Evolutionary conservation across 1,140 invertebrate genomes (phyloP), one percentile per base, ranked within the genome.

Genomic region (Melanaphis sacchari): DNA sequence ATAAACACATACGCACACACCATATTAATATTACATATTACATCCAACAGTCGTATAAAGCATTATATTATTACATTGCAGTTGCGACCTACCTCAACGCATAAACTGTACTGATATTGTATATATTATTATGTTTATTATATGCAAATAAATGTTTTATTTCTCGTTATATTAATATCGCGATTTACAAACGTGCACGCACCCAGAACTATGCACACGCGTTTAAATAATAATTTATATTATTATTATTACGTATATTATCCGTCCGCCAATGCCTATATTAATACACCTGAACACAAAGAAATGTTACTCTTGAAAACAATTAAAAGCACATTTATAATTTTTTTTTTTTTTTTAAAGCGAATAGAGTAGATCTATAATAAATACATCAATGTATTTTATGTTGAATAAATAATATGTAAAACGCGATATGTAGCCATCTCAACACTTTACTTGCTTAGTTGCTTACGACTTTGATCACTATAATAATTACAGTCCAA

Each of bases 51-150:
- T 40, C 38, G 82, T 26, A 40, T 40, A 84, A 26, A 84, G 9
- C 40, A 40, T 38, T 82, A 8, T 84, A 84, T 31, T 84, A 84
- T 43, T 49, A 24, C 40, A 9, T 84, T 84, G 82, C 38, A 84
- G 82, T 84, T 84, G 8, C 49, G 88, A 89, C 88, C 88, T 89
- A 89, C 49, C 88, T 89, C 88, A 89, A 89, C 21, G 49, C 7
- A 18, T n/a, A 46, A 49, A 21, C 15, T 49, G 46, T 49, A 18
- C 46, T 49, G 46, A 49, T 87, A 46, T 76, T 36, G 85, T 76
- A n/a, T 36, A 36, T 36, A 43, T 43, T n/a, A 43, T n/a, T 81
- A 36, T 52, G 22, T n/a, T 38, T 88, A 88, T 21, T 36, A 36
- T 88, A 31, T 41, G 36, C 46, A 46, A n/a, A 46, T 46, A 41